These are phyloP conservation scores for Tympanuchus pallidicinctus DNA, from an alignment of 2,113 vertebrate species.

Conservation along the genomic window DNA sequence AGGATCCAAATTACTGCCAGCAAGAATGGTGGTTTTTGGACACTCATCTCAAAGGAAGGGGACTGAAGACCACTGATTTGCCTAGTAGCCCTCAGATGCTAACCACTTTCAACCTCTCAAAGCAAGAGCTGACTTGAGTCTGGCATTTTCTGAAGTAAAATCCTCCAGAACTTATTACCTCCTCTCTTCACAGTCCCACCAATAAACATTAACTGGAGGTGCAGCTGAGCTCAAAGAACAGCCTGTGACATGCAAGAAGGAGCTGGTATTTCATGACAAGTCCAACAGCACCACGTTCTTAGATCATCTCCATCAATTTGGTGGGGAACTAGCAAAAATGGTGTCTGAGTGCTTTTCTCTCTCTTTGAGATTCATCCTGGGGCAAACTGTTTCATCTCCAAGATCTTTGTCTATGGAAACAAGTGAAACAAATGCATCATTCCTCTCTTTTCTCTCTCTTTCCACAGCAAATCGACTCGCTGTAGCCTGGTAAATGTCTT, in stretches of 20 bases:
- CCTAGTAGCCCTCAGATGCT: neutral
- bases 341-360: neutral
- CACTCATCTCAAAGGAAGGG: slow-evolving; percentile 7
- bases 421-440: neutral
- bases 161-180: neutral
- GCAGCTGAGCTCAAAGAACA: neutral
- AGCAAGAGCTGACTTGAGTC: neutral
- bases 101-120: slow-evolving; percentile 14
- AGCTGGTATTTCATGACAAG: neutral
- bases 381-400: neutral
- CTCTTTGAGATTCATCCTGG: neutral
- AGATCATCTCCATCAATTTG: neutral
- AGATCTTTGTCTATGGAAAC: neutral
- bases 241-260: neutral
- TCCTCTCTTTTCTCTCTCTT: neutral
- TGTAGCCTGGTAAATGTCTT: neutral
- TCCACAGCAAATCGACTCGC: neutral
- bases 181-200: neutral
- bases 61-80: neutral
- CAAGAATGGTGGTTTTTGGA: neutral
- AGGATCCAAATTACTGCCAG: neutral
- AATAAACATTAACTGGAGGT: neutral
- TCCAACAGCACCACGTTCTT: neutral
- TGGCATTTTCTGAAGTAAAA: neutral
- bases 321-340: neutral